Percentiles rank a stretch among this genome's conserved stretches.
These are phyloP conservation scores for Leptinotarsa defecta DNA, from an alignment of 1,140 invertebrate species.

Conservation along the genomic window DNA sequence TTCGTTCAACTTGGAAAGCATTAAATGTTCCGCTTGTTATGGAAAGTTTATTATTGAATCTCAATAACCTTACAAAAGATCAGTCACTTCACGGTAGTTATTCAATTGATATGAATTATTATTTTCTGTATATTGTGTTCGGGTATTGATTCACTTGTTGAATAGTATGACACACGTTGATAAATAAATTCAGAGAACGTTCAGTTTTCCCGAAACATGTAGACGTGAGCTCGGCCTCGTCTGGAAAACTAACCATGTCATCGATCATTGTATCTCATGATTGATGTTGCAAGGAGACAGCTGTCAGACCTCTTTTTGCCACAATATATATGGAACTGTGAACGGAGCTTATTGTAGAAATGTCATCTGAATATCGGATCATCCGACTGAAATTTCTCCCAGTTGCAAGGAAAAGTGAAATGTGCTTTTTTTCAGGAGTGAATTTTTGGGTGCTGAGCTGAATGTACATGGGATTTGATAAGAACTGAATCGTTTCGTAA, in stretches of 20 bases:
- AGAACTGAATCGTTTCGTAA: too few relatives aligned
- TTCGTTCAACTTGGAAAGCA: too few relatives aligned
- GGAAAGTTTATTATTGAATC: too few relatives aligned
- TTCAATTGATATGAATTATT: too few relatives aligned
- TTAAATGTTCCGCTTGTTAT: too few relatives aligned
- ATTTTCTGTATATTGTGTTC: not conserved
- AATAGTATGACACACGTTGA: not conserved
- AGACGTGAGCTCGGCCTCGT: constrained; percentile 1
- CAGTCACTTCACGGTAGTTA: too few relatives aligned
- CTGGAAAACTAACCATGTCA: not conserved
- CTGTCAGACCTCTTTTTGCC: constrained; percentile 2
- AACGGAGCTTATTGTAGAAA: not conserved
- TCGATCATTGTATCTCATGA: not conserved
- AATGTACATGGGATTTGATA: too few relatives aligned
- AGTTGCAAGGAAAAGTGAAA: too few relatives aligned
- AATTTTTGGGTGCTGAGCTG: too few relatives aligned
- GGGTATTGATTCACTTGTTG: not conserved
- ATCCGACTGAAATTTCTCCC: not conserved
- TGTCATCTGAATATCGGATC: not conserved
- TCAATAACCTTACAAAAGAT: too few relatives aligned
- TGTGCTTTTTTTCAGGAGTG: too few relatives aligned
- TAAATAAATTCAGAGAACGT: not conserved
- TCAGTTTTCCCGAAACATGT: not conserved
- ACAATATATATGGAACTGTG: not conserved
- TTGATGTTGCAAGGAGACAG: not conserved